Evolutionary conservation across 2,113 vertebrate genomes (phyloP), one percentile per base, ranked within the genome.

Genomic region (Actenoides hombroni): DNA sequence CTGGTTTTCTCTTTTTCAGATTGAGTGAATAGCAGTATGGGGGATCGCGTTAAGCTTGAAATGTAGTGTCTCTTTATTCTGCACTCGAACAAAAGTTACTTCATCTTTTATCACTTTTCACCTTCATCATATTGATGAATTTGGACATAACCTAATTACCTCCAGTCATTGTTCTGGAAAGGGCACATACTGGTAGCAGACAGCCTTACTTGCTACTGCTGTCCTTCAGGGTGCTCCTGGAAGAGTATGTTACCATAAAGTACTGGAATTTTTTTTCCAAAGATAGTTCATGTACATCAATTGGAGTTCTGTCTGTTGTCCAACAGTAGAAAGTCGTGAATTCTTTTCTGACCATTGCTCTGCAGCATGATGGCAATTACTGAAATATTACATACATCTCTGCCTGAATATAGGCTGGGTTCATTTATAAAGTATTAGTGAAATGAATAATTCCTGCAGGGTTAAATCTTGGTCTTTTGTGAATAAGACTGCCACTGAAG

Each of bases 81-180:
- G 75, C 80, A 84, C 80, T 82, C 92, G 53, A 67, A 71, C 73
- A 92, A 19, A 86, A 84, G 77, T 53, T 88, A 69, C 26, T 64
- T 95, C 80, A 92, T 95, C 23, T 81, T 88, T 90, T 88, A 54
- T 90, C 85, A 42, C 68, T 95, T 96, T 87, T 95, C 81, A 82
- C 57, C 49, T 97, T 97, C 96, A 96, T 95, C 96, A 95, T 95
- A 96, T 96, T 97, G 96, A 96, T 96, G 96, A 97, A 88, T 91
- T 76, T 89, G 94, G 92, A 90, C 74, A 61, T 92, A 97, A 95
- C 92, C 57, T 94, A 42, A 93, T 92, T 97, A 93, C 96, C 88
- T 96, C 95, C 86, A 73, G 80, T 81, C 69, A 21, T 57, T 89
- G 61, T 83, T 95, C 92, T 87, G 65, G 80, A 91, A 92, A 91